Evolutionary conservation across 2,797 vertebrate species (phyloP), one percentile per base, ranked within the genome.

Genomic region (Leptoclinus maculatus): DNA sequence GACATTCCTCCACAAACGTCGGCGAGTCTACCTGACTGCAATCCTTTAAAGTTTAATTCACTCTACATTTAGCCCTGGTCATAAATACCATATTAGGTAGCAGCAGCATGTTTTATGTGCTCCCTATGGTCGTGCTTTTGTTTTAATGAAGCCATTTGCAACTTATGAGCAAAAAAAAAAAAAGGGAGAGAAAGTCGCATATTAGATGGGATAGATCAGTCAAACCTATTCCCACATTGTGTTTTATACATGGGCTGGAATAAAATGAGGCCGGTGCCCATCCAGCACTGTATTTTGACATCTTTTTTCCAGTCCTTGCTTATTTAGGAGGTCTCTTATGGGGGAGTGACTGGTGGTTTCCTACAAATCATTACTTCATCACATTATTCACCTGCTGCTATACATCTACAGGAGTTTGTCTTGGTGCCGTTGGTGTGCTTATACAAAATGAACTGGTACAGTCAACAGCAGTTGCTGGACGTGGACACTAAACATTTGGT

Each of bases 101-200:
- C 96, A 93, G 95, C 95, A 93, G 94, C 97, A 93, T 95, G 94
- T 96, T 97, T 96, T 95, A 95, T 95, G 94, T 89, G 95, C 94
- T 99, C 97, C 97, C 97, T 94, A 92, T 95, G 97, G 97, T 96
- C 94, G 90, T 95, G 96, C 96, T 98, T 98, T 98, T 97, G 97
- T 97, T 99, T 98, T 99, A 99, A 99, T 99, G 98, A 99, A 98
- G 96, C 96, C 97, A 98, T 98, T 98, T 99, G 96, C 97, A 97
- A 97, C 96, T 96, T 96, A 96, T 96, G 96, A 95, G 95, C 86
- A 93, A 92, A 68, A 68, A 83, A 82, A 82, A 57, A 68, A 73
- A 85, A 82, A 83, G 93, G 78, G 74, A 83, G 81, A 85, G 87
- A 93, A 92, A 93, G 95, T 93, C 89, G 92, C 94, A 94, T 96